Conservation (phyloP, 2,113 vertebrate species). For the Pitta sordida region DNA sequence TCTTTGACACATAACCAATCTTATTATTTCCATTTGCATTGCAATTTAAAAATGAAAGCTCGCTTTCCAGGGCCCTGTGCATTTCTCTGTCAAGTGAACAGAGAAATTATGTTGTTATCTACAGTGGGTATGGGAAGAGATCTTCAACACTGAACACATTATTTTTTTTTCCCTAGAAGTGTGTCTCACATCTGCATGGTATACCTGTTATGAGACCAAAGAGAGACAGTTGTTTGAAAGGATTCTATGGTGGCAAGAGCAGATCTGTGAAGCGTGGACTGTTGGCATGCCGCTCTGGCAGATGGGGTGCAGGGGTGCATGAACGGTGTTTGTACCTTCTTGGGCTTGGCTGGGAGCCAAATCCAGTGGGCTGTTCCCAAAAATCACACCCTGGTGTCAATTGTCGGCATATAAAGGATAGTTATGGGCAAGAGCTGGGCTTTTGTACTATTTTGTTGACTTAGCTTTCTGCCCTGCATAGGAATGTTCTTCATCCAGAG, state of each 20-base stretch:
- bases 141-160: neutral
- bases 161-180: neutral
- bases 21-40: neutral
- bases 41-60: neutral
- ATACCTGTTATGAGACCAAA: neutral
- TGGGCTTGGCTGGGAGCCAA: neutral
- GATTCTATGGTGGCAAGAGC: neutral
- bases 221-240: neutral
- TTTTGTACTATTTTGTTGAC: constrained; percentile 44
- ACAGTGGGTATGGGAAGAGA: neutral
- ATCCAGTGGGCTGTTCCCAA: neutral
- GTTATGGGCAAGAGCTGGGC: neutral
- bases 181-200: neutral
- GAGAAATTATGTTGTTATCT: neutral
- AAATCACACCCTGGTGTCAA: constrained; percentile 4
- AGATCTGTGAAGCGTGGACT: neutral
- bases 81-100: neutral
- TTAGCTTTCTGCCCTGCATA: neutral
- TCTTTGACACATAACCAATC: neutral
- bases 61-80: neutral
- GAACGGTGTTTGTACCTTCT: neutral
- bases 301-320: neutral
- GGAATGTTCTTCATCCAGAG: constrained; percentile 31
- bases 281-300: neutral
- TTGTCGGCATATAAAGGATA: neutral